Evolutionary conservation across 1,140 invertebrate species (phyloP).

Genomic region (Xylocopa sonorina): DNA sequence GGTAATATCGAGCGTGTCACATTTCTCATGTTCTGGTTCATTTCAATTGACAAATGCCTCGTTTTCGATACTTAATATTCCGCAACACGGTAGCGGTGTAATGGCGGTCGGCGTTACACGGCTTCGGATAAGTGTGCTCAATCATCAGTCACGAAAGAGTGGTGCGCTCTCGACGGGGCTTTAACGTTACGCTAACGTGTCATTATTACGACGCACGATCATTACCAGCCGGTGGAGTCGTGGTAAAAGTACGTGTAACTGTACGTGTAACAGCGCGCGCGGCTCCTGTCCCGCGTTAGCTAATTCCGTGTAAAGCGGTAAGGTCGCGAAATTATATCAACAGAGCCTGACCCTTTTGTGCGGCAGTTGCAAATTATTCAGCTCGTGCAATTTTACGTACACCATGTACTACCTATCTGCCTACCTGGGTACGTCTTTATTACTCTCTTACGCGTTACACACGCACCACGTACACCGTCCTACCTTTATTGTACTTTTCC

Average conservation of each 20-base stretch:
- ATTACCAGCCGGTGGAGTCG: slow-evolving; percentile 44
- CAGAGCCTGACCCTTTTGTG: slow-evolving; percentile 30
- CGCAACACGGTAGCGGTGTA: slow-evolving; percentile 38
- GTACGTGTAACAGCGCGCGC: too few relatives aligned
- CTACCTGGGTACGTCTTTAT: neutral
- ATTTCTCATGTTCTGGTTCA: slow-evolving; percentile 20
- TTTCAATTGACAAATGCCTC: slow-evolving; percentile 34
- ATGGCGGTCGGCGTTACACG: slow-evolving; percentile 29
- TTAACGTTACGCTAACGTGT: slow-evolving; percentile 43
- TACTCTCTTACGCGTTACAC: neutral
- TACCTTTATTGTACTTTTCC: slow-evolving; percentile 23
- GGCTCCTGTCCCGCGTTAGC: neutral
- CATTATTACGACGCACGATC: slow-evolving; percentile 61
- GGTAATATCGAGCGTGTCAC: slow-evolving; percentile 7
- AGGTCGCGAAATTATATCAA: slow-evolving; percentile 61
- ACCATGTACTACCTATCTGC: neutral
- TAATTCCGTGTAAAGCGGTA: slow-evolving; percentile 45
- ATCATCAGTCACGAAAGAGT: slow-evolving; percentile 57
- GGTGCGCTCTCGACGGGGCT: slow-evolving; percentile 17
- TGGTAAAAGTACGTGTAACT: neutral
- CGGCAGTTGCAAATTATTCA: slow-evolving; percentile 13
- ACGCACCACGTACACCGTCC: too few relatives aligned
- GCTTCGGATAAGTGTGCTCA: slow-evolving; percentile 23
- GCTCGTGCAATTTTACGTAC: neutral
- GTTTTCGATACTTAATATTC: slow-evolving; percentile 43